These are phyloP conservation scores for Tetramorium parvispinum DNA, from an alignment of 1,140 invertebrate genomes.

Conservation along the genomic window DNA sequence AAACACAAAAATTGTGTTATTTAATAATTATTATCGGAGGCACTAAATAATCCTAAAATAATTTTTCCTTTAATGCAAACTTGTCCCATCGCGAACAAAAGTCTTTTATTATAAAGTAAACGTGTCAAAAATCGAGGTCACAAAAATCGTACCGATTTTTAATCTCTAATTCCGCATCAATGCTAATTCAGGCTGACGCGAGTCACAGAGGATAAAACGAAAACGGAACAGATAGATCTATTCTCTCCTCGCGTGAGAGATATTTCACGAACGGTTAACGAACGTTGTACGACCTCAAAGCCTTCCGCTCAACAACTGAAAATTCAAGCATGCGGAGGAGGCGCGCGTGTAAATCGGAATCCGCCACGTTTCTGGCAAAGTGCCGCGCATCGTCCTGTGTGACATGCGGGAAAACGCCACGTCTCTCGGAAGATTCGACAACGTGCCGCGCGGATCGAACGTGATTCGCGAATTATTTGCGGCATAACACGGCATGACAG, in stretches of 20 bases:
- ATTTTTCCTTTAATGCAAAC: neutral
- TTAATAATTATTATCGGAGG: neutral
- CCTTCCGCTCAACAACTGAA: slow-evolving; percentile 52
- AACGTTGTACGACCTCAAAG: slow-evolving; percentile 30
- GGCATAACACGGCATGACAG: neutral
- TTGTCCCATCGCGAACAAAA: neutral
- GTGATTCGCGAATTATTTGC: slow-evolving; percentile 56
- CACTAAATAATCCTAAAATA: neutral
- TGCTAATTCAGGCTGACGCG: neutral
- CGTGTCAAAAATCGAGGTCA: neutral
- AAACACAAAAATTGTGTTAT: neutral
- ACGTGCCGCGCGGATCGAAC: neutral
- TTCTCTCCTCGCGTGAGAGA: neutral
- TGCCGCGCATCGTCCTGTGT: slow-evolving; percentile 65
- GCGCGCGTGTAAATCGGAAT: slow-evolving; percentile 32
- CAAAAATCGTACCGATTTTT: neutral
- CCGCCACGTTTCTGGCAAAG: slow-evolving; percentile 71
- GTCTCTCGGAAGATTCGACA: slow-evolving; percentile 53
- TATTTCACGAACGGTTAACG: slow-evolving; percentile 12
- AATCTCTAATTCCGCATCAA: neutral
- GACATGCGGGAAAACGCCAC: slow-evolving; percentile 19
- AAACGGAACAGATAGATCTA: neutral
- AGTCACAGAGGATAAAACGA: neutral
- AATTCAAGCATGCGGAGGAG: slow-evolving; percentile 32
- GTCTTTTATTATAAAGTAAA: neutral